Evolutionary conservation across 2,888 invertebrate species (phyloP).

Genomic region (Tetheella fluctuosa): DNA sequence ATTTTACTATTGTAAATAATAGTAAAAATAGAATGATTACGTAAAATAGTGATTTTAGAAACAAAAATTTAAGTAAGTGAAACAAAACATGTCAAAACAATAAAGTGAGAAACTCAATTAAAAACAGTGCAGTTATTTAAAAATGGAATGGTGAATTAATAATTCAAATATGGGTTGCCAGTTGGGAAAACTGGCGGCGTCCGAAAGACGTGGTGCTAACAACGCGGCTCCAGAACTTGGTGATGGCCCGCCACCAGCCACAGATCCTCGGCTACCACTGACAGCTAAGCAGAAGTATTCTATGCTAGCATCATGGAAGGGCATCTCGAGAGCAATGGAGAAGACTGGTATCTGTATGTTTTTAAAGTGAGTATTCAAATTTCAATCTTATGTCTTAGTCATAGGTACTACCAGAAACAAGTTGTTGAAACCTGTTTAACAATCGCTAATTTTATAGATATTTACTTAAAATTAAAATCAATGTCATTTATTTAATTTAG

Average conservation of each 20-base stretch:
- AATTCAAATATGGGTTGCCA: conserved; percentile 88
- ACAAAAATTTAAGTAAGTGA: too few species aligned
- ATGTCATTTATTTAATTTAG: too few species aligned
- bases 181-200: conserved; percentile 88
- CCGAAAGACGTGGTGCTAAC: conserved; percentile 74
- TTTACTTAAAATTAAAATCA: too few species aligned
- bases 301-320: conserved; percentile 96
- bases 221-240: conserved; percentile 71
- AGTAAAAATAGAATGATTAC: conserved; percentile 12
- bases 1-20: background rate
- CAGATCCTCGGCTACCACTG: conserved; percentile 91
- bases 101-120: background rate
- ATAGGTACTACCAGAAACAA: too few species aligned
- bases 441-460: too few species aligned
- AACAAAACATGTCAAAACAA: conserved; percentile 25
- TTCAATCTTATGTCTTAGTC: background rate
- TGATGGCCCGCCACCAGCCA: conserved; percentile 86
- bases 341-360: conserved; percentile 96
- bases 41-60: conserved; percentile 13
- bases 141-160: conserved; percentile 8
- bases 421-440: background rate
- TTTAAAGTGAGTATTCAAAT: conserved; percentile 89
- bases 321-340: conserved; percentile 94
- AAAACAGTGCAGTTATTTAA: conserved; percentile 21
- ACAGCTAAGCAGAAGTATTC: conserved; percentile 94